These are phyloP conservation scores for Mus pahari DNA, from an alignment of 2,113 vertebrate species.

Conservation along the genomic window DNA sequence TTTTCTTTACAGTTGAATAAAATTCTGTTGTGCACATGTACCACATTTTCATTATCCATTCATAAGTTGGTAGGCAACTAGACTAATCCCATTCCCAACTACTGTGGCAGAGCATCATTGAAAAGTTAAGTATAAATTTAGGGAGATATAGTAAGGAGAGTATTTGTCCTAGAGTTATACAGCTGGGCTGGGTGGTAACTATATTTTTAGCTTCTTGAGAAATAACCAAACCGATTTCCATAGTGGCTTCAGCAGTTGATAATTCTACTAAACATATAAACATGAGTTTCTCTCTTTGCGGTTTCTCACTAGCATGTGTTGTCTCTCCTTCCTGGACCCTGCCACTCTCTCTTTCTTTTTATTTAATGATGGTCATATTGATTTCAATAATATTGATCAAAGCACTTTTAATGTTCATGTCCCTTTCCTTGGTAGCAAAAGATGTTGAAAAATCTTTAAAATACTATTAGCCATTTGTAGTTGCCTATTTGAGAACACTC, in stretches of 20 bases:
- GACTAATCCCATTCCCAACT: not conserved
- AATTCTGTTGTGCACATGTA: not conserved
- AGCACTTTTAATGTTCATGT: not conserved
- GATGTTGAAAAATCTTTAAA: not conserved
- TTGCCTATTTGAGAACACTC: no score
- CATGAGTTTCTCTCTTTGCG: not conserved
- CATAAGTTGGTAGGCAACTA: not conserved
- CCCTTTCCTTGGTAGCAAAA: not conserved
- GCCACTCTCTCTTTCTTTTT: no score
- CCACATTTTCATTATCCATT: not conserved
- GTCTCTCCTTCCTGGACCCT: not conserved
- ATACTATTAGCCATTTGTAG: not conserved
- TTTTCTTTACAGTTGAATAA: not conserved
- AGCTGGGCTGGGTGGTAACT: not conserved
- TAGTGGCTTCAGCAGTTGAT: not conserved
- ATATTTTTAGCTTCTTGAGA: not conserved
- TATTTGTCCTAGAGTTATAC: no score
- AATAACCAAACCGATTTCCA: not conserved
- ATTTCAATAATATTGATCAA: not conserved
- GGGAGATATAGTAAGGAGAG: not conserved
- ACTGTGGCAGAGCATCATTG: not conserved
- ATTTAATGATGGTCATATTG: not conserved
- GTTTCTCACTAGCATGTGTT: not conserved
- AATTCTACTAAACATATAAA: not conserved
- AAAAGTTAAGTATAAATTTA: not conserved